Evolutionary conservation across 2,113 vertebrate species (phyloP), one percentile per base, ranked within the genome.

Genomic region (Elanoides forficatus): DNA sequence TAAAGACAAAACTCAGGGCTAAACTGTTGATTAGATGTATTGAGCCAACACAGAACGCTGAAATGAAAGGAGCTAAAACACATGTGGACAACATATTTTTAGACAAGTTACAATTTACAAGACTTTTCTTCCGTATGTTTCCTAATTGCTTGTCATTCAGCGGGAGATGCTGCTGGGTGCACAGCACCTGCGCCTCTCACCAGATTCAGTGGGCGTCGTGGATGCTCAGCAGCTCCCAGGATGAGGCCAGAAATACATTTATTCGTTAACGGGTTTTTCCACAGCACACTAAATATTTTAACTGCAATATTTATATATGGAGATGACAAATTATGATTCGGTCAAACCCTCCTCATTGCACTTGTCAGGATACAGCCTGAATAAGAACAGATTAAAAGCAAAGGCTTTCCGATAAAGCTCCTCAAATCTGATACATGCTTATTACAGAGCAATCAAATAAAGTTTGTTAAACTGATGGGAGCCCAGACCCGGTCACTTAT

Each of bases 191-290:
- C 22, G 9, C 80, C 94, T 88, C 71, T 47, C 62, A 23, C 67
- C 50, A 21, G 15, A 21, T 48, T 62, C 78, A 34, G 81, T 55
- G 72, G 63, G 84, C 13, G 53, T 36, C 22, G 18, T 2, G 72
- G 76, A 38, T 84, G 88, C 82, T 94, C 78, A 85, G 86, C 92
- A 74, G 91, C 81, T 91, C 85, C 72, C 88, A 68, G 81, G 72
- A 93, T 74, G 70, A 81, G 81, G 42, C 50, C 83, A 76, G 91
- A 71, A 90, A 87, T 65, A 72, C 62, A 50, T 55, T 48, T 26
- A 19, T 73, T 66, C 17, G 9, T 58, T 58, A 75, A 55, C 43
- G 19, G 85, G 47, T 83, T 89, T 80, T 52, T 84, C 62, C 88
- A 68, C 58, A 38, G 88, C 91, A 60, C 15, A 4, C 47, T 81